Conservation (phyloP, 2,113 vertebrate species). For the Salminus brasiliensis region DNA sequence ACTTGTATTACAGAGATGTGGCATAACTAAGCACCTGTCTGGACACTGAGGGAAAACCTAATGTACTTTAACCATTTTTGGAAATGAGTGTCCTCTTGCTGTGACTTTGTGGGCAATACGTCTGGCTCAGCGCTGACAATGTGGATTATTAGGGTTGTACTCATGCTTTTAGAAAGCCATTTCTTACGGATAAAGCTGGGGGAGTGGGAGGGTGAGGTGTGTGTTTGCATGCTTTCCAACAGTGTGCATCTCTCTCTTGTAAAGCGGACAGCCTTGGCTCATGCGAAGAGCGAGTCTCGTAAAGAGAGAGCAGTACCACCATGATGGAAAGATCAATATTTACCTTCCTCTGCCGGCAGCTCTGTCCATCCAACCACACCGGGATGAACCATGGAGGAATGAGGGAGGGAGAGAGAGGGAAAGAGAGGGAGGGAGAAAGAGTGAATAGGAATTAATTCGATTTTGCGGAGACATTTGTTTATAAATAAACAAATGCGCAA, state of each 20-base stretch:
- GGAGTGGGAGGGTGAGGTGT: background rate
- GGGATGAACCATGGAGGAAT: slow-evolving; percentile 56
- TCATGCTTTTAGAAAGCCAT: background rate
- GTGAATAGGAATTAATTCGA: slow-evolving; percentile 5
- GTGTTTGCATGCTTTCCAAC: slow-evolving; percentile 43
- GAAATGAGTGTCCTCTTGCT: background rate
- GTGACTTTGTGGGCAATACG: background rate
- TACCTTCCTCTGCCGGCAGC: slow-evolving; percentile 85
- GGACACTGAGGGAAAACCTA: background rate
- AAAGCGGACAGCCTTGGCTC: slow-evolving; percentile 48
- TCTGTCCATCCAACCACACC: slow-evolving; percentile 69
- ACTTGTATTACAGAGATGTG: background rate
- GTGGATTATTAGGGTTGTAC: background rate
- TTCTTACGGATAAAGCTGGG: background rate
- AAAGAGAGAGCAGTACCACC: slow-evolving; percentile 52
- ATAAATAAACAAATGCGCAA: too few relatives aligned
- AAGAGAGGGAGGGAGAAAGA: slow-evolving; percentile 53
- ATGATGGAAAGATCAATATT: slow-evolving; percentile 76
- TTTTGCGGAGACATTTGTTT: too few relatives aligned
- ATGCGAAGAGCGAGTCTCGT: slow-evolving; percentile 53
- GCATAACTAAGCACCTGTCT: background rate
- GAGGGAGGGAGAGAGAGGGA: slow-evolving; percentile 14
- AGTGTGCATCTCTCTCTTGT: slow-evolving; percentile 51
- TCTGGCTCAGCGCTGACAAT: background rate
- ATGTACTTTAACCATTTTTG: background rate